A percentile compares a stretch with the other conserved stretches of the same genome.
These are phyloP conservation scores for Bicyclus anynana DNA, from an alignment of 1,140 invertebrate genomes.

Conservation along the genomic window DNA sequence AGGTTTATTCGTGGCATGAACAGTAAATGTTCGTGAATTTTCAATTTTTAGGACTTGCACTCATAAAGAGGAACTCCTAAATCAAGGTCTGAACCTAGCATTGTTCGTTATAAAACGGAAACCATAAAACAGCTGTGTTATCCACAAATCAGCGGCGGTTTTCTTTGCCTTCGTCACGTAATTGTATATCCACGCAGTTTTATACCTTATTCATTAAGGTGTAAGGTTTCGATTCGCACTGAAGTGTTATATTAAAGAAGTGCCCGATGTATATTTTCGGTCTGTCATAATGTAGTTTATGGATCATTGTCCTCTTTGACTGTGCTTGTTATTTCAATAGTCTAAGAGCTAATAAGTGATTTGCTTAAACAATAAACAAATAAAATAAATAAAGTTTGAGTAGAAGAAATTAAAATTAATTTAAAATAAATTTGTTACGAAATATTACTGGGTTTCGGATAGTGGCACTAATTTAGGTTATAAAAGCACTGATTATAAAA, in stretches of 20 bases:
- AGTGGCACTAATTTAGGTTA: too few relatives aligned
- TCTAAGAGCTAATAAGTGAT: neutral
- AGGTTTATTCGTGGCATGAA: too few relatives aligned
- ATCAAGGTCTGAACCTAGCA: conserved; percentile 12
- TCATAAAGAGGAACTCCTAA: conserved; percentile 4
- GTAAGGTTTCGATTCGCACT: neutral
- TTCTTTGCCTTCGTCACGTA: conserved; percentile 14
- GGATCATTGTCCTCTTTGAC: conserved; percentile 36
- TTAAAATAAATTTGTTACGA: too few relatives aligned
- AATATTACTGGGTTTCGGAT: too few relatives aligned
- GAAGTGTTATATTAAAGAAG: neutral
- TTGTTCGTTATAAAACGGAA: conserved; percentile 24
- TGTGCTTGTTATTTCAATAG: conserved; percentile 19
- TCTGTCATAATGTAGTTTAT: conserved; percentile 51
- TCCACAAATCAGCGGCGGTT: conserved; percentile 25
- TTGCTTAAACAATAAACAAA: neutral
- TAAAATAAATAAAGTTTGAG: too few relatives aligned
- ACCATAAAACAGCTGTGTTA: conserved; percentile 25
- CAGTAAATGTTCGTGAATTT: neutral
- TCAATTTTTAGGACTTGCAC: conserved; percentile 1
- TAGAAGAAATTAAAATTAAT: too few relatives aligned
- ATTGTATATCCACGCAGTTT: neutral
- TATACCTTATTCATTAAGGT: neutral
- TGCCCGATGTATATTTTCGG: conserved; percentile 20
- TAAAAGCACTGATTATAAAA: too few relatives aligned